Conservation (phyloP, 2,888 invertebrate genomes). For the Ichneumoninae sp. region DNA sequence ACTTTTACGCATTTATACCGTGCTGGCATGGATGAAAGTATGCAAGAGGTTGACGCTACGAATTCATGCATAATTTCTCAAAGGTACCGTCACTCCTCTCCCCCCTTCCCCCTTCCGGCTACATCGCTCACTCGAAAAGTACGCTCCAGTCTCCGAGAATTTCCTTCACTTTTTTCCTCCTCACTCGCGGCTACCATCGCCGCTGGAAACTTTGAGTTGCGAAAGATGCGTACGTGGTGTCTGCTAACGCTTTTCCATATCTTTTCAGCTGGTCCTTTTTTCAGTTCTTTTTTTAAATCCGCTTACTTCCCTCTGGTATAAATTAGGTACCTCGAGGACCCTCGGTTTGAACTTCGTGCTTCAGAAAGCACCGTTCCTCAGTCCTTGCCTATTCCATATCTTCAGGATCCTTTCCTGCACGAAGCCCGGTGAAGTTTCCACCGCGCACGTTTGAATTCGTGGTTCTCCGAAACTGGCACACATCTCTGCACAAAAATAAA, state of each 20-base stretch:
- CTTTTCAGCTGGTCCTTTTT: not conserved
- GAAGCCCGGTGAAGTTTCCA: constrained; percentile 3
- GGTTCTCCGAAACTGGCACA: constrained; percentile 5
- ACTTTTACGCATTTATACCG: constrained; percentile 26
- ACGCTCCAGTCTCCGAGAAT: constrained; percentile 43
- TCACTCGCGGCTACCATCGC: constrained; percentile 4
- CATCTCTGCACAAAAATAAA: not conserved
- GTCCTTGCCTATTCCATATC: constrained; percentile 33
- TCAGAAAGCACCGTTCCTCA: constrained; percentile 20
- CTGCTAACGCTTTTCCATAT: not conserved
- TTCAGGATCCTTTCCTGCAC: constrained; percentile 45
- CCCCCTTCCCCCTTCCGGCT: constrained; percentile 27
- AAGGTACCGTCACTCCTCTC: constrained; percentile 24
- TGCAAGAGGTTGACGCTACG: constrained; percentile 49
- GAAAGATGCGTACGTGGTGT: constrained; percentile 47
- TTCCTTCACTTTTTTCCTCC: constrained; percentile 20
- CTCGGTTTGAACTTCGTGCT: constrained; percentile 49
- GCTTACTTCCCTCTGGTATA: constrained; percentile 41
- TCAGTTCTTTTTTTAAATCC: not conserved
- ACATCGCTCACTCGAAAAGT: constrained; percentile 56
- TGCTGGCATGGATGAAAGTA: constrained; percentile 36
- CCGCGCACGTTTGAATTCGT: not conserved
- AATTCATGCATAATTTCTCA: constrained; percentile 64
- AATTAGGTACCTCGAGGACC: constrained; percentile 60
- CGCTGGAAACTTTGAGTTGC: constrained; percentile 31